Evolutionary conservation across 2,113 vertebrate species (phyloP), one percentile per base, ranked within the genome.

Genomic region (Cyanocitta stelleri): DNA sequence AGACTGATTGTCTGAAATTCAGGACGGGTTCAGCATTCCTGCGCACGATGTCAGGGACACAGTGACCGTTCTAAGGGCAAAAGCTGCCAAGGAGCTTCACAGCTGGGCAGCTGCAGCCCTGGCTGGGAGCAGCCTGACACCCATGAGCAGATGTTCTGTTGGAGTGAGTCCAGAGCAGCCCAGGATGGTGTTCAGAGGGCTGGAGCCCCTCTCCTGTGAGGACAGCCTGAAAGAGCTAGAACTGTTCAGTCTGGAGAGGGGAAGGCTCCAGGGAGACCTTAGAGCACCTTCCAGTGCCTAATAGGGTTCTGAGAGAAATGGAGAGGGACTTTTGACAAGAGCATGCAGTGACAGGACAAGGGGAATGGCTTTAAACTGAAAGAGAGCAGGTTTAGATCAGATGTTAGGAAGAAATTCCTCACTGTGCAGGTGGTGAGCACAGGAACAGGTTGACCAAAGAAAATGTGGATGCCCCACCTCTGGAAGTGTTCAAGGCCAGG

Each of bases 281-380:
- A 29, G 44, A 81, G 37, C 27, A 23, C 33, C 27, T 66, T 37
- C 12, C 76, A 44, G 32, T 16, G 32, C 37, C 43, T 51, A 3
- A 4, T 0, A 0, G 32, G 27, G 32, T 8, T 44, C 52, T 18
- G 9, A 7, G 59, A 37, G 22, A 51, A 1, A 9, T 13, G 33
- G 26, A 66, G 59, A 66, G 32, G 8, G 11, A 13, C 27, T 73
- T 51, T 19, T 19, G 43, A 15, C 7, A 32, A 37, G 32, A 12
- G 9, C 9, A 16, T 19, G 3, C 8, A 37, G 51, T 19, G 37
- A 9, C 14, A 44, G 52, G 5, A 29, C 22, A 29, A 51, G 37
- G 20, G 22, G 37, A 66, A 66, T 19, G 37, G 3, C 18, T 44
- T 73, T 33, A 44, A 74, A 33, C 32, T 37, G 23, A 37, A 51